Evolutionary conservation across 2,797 vertebrate species (phyloP).

Genomic region (Anguilla anguilla): DNA sequence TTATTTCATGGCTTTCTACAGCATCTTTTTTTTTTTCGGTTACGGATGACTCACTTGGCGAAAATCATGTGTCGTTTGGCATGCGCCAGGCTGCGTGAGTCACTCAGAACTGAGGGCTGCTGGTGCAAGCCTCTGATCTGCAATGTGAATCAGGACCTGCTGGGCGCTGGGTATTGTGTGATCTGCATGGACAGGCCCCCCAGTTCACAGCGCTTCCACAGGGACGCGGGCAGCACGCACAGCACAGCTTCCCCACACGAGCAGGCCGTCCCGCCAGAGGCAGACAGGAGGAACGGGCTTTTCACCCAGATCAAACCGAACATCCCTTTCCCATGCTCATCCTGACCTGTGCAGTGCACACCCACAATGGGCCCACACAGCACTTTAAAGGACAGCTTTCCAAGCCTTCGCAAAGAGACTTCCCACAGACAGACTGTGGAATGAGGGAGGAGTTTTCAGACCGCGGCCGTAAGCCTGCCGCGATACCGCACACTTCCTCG

Average conservation of each 20-base stretch:
- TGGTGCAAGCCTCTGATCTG: constrained; percentile 53
- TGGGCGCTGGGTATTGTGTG: constrained; percentile 41
- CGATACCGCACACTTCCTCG: background rate
- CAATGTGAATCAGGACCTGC: constrained; percentile 40
- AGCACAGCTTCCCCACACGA: no score
- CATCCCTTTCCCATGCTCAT: background rate
- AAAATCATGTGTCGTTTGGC: constrained; percentile 70
- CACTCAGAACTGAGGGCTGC: constrained; percentile 53
- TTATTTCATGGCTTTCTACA: constrained; percentile 45
- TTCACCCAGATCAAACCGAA: background rate
- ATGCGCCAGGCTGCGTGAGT: constrained; percentile 63
- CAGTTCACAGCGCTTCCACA: no score
- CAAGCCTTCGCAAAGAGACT: background rate
- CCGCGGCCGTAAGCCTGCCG: background rate
- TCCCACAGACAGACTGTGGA: background rate
- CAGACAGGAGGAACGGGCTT: background rate
- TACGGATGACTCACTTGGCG: constrained; percentile 66
- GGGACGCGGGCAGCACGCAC: background rate
- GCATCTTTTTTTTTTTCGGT: constrained; percentile 56
- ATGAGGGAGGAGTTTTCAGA: background rate
- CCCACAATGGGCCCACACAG: background rate
- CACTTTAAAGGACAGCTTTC: background rate
- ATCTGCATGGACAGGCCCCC: constrained; percentile 29
- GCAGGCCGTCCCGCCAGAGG: background rate
- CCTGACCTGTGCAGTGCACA: background rate